These are phyloP conservation scores for Oasisia sp. DNA, from an alignment of 2,888 invertebrate genomes.

Conservation along the genomic window DNA sequence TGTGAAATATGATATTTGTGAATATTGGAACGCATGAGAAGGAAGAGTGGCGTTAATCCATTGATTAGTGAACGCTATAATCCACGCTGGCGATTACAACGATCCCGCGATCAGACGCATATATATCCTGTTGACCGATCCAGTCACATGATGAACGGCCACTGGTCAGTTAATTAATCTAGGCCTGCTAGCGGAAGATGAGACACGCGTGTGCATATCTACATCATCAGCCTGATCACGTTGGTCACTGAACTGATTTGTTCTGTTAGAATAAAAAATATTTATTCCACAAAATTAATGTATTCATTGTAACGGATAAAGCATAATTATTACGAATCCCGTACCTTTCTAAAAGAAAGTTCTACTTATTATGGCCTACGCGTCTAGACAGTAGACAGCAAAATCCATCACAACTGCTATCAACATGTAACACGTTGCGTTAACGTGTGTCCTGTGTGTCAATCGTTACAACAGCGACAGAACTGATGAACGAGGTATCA, in stretches of 20 bases:
- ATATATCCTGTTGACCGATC: background rate
- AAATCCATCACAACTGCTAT: background rate
- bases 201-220: background rate
- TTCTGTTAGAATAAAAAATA: background rate
- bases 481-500: background rate
- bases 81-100: background rate
- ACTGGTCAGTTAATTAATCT: background rate
- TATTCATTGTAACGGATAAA: background rate
- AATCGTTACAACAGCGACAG: background rate
- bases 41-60: conserved; percentile 1
- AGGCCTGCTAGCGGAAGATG: background rate
- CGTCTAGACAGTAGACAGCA: background rate
- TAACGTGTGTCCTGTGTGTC: background rate
- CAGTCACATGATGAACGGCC: background rate
- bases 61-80: background rate
- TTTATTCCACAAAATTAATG: background rate
- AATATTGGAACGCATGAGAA: background rate
- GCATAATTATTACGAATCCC: no score
- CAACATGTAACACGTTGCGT: conserved; percentile 2
- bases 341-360: background rate
- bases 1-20: background rate
- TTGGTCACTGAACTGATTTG: background rate
- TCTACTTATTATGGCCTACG: background rate
- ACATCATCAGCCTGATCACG: background rate
- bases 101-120: background rate